phyloP scores from a whole-genome alignment of 2,888 invertebrate species.

The Machimus rusticus region DNA sequence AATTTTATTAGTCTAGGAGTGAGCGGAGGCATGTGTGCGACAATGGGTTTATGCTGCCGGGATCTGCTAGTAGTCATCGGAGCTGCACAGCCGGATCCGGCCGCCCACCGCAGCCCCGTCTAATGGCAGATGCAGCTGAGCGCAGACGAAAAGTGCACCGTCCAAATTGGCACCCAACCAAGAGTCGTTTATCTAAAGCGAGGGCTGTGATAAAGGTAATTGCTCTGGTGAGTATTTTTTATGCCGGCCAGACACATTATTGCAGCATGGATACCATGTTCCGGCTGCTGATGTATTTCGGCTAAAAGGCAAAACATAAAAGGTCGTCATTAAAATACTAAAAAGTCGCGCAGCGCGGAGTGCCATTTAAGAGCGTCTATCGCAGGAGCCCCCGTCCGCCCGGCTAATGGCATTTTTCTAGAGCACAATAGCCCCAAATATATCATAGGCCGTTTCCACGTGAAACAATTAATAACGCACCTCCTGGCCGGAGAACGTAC shows the following conservation, averaged over 20 bases:
- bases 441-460: slow-evolving; percentile 4
- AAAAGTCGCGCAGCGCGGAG: neutral
- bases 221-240: slow-evolving; percentile 40
- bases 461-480: slow-evolving; percentile 11
- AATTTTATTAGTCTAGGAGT: slow-evolving; percentile 36
- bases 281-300: neutral
- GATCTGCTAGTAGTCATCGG: neutral
- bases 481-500: neutral
- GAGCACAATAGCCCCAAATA: neutral
- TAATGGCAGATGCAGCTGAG: slow-evolving; percentile 14
- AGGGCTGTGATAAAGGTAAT: slow-evolving; percentile 40
- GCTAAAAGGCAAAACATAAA: slow-evolving; percentile 23
- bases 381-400: neutral
- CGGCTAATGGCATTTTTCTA: slow-evolving; percentile 16
- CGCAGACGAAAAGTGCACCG: slow-evolving; percentile 24
- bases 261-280: neutral
- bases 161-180: slow-evolving; percentile 38
- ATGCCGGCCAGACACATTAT: slow-evolving; percentile 35
- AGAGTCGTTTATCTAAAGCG: slow-evolving; percentile 36
- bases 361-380: neutral
- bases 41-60: slow-evolving; percentile 15
- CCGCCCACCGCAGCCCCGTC: neutral
- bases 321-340: slow-evolving; percentile 30
- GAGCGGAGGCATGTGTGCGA: neutral
- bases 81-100: neutral